Conservation (phyloP, 2,113 vertebrate genomes). For the Prolemur simus region DNA sequence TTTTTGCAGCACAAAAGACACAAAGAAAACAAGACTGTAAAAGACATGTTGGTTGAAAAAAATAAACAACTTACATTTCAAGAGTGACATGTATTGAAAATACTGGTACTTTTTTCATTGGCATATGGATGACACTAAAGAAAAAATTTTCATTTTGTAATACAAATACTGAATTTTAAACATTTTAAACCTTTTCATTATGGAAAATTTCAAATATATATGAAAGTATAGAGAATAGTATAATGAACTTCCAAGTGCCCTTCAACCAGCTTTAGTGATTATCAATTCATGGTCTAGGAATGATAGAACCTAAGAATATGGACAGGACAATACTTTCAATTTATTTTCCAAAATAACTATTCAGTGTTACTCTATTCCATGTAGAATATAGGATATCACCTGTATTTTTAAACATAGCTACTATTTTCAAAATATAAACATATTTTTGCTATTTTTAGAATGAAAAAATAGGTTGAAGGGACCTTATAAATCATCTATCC, state of each 20-base stretch:
- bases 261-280: background rate
- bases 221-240: background rate
- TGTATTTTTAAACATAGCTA: background rate
- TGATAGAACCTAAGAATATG: background rate
- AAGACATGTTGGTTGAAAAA: background rate
- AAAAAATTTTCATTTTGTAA: background rate
- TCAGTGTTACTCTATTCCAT: background rate
- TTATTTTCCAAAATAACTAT: conserved; percentile 23
- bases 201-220: background rate
- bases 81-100: background rate
- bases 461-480: background rate
- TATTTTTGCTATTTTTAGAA: background rate
- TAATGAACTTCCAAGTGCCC: background rate
- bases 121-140: background rate
- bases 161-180: conserved; percentile 17
- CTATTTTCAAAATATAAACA: background rate
- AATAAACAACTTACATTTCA: background rate
- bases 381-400: background rate
- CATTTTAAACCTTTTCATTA: background rate
- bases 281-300: background rate
- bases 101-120: background rate
- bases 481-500: background rate
- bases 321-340: background rate
- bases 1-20: background rate
- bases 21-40: background rate